Evolutionary conservation across 2,888 invertebrate genomes (phyloP), one percentile per base, ranked within the genome.

Genomic region (Acronicta psi): DNA sequence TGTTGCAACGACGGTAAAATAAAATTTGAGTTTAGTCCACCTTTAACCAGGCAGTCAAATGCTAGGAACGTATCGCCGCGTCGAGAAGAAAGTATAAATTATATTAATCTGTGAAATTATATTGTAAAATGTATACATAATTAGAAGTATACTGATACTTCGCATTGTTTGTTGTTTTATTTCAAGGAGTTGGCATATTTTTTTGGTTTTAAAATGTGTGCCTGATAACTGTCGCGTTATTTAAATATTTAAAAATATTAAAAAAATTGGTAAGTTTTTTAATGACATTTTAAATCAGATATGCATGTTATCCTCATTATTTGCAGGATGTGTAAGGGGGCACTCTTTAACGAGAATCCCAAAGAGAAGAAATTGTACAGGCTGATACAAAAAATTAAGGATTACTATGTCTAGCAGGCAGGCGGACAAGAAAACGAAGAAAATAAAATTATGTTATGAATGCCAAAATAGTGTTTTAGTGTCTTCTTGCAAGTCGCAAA

Each of bases 321-420:
- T 45, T 45, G 34, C 44, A 44, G 44, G 17, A 13, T 17, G 8
- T 8, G 9, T 17, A 2, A 43, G 29, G 7, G 17, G 13, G 5
- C 44, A 29, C 3, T 18, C 31, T 18, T 20, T 45, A 18, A 10
- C 14, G 4, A 47, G 38, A 20, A 17, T 25, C 23, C 16, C 8
- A 16, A 47, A 47, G 16, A 47, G 38, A 25, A 47, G 38, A 5
- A 47, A 25, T 38, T 47, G 38, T 47, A 38, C 23, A 5, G 47
- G 25, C 2, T 37, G 47, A 23, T 25, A 47, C 16, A 11, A 25
- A 47, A 47, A 47, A 17, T 17, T 47, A 17, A 11, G 37, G 14
- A 16, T 13, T 3, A 23, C 14, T 25, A 6, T 37, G 14, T 6
- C 47, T 7, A 47, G 47, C 7, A 36, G 37, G 8, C 36, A 38